A percentile compares a stretch with the other conserved stretches of the same genome.
These are phyloP conservation scores for Eudasyphora cyanicolor DNA, from an alignment of 2,888 invertebrate species.

Conservation along the genomic window DNA sequence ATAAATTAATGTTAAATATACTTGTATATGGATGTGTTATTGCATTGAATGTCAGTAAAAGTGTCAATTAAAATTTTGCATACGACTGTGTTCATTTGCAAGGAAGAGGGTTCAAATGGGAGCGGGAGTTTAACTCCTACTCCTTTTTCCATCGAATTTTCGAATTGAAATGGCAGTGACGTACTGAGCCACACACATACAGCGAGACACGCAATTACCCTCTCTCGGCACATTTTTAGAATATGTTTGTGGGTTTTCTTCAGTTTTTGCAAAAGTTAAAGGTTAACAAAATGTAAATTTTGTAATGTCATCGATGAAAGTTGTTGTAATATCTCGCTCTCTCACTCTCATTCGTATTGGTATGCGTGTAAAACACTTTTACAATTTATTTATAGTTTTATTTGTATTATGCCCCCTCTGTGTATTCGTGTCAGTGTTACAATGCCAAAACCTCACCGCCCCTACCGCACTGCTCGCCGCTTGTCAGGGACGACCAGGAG, in stretches of 20 bases:
- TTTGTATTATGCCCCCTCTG: conserved; percentile 4
- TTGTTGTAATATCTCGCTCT: too few relatives aligned
- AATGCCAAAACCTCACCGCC: background rate
- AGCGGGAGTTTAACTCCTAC: background rate
- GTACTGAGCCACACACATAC: background rate
- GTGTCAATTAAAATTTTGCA: conserved; percentile 47
- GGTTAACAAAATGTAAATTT: conserved; percentile 28
- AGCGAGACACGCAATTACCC: too few relatives aligned
- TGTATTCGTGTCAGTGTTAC: conserved; percentile 20
- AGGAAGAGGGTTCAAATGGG: too few relatives aligned
- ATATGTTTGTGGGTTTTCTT: conserved; percentile 17
- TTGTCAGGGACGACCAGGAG: too few relatives aligned
- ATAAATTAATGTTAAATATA: conserved; percentile 17
- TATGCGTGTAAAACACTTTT: background rate
- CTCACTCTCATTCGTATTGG: too few relatives aligned
- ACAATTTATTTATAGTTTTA: conserved; percentile 32
- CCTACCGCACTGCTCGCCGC: background rate
- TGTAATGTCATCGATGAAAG: conserved; percentile 26
- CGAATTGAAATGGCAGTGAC: conserved; percentile 15
- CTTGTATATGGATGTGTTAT: conserved; percentile 6
- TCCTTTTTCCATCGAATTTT: too few relatives aligned
- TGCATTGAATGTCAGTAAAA: conserved; percentile 46
- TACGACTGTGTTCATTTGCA: too few relatives aligned
- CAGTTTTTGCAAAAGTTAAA: conserved; percentile 28
- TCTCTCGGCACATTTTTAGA: background rate